Evolutionary conservation across 2,888 invertebrate species (phyloP), one percentile per base, ranked within the genome.

Genomic region (Brachyopa scutellaris): DNA sequence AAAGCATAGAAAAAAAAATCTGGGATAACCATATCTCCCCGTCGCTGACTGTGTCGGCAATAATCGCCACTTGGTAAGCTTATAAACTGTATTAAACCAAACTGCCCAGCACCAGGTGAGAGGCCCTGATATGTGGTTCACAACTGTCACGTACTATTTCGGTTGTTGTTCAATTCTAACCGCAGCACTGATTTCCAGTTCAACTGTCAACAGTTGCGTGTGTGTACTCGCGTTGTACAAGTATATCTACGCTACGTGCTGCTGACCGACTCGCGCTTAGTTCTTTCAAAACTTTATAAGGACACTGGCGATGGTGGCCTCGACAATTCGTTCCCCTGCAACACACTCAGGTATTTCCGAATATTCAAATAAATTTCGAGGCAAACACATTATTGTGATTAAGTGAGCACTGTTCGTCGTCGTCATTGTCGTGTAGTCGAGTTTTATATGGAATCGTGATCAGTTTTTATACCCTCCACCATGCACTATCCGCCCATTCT

Each of bases 371-470:
- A 82, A 82, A 82, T 77, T 82, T 76, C 70, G 77, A 66, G 45
- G 72, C 66, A 77, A 77, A 77, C 70, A 82, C 82, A 82, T 82
- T 82, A 82, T 82, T 77, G 82, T 82, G 82, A 82, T 82, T 77
- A 82, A 82, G 82, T 82, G 82, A 77, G 77, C 70, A 82, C 64
- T 61, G 82, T 61, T 64, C 77, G 77, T 66, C 38, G 82, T 64
- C 47, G 62, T 55, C 26, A 6, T 26, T 26, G 26, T 26, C 26
- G 45, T 61, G 74, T 57, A 61, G 55, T 64, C 69, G 70, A 42
- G 70, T 49, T 82, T 57, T 72, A 64, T 64, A 36, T 57, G 47
- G 61, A 82, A 82, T 77, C 64, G 53, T 77, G 82, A 77, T 77
- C 70, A 72, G 55, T 57, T 69, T 62, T 57, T 40, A 38, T 51